These are phyloP conservation scores for Agrotis exclamationis DNA, from an alignment of 2,888 invertebrate species.

Conservation along the genomic window DNA sequence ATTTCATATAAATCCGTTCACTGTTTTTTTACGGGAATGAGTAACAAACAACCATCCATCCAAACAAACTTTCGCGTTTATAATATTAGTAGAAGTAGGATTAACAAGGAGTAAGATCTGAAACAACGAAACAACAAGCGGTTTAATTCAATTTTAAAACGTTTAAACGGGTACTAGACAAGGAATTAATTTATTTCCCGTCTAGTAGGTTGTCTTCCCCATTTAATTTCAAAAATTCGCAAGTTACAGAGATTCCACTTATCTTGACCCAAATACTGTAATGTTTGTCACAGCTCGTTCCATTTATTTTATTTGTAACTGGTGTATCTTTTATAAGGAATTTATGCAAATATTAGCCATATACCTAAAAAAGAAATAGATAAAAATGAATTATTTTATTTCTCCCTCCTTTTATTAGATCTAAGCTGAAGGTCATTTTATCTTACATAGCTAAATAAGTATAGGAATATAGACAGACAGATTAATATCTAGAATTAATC, in stretches of 20 bases:
- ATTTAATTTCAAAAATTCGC: conserved; percentile 19
- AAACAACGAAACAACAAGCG: conserved; percentile 3
- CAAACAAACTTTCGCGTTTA: no score
- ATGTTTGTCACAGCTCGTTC: conserved; percentile 24
- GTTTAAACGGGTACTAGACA: conserved; percentile 1
- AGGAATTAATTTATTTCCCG: conserved; percentile 21
- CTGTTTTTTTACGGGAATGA: no score
- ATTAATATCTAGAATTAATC: conserved; percentile 13
- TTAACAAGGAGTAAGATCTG: no score
- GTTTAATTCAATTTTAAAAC: conserved; percentile 30
- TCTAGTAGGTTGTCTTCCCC: not conserved
- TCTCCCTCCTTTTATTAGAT: conserved; percentile 33
- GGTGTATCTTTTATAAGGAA: conserved; percentile 26
- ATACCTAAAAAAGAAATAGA: conserved; percentile 36
- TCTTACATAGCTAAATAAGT: conserved; percentile 1
- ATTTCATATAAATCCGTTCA: no score
- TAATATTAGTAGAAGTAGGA: no score
- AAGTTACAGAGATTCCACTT: not conserved
- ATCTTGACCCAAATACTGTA: conserved; percentile 36
- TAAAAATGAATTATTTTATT: conserved; percentile 40
- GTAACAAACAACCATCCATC: no score
- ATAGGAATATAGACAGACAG: not conserved
- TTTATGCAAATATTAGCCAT: conserved; percentile 57
- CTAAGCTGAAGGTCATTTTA: conserved; percentile 26
- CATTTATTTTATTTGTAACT: conserved; percentile 29